Evolutionary conservation across 2,888 invertebrate species (phyloP), one percentile per base, ranked within the genome.

Genomic region (Diachrysia chrysitis): DNA sequence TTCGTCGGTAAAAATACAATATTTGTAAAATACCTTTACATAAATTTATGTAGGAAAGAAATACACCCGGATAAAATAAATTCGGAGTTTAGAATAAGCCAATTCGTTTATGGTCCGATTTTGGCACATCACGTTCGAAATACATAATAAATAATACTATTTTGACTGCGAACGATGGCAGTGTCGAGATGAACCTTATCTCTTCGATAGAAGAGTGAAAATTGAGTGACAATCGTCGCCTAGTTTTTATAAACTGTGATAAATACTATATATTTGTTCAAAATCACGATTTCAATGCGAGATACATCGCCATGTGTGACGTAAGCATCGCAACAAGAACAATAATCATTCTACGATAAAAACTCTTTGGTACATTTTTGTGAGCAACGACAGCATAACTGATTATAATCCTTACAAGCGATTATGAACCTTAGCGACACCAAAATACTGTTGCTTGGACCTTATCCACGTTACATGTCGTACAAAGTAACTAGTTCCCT

Each of bases 351-450:
- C 87, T 89, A 91, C 83, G 85, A 88, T 83, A 84, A 84, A 89
- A 85, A 90, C 89, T 95, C 94, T 95, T 95, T 95, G 94, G 94
- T 95, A 94, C 90, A 89, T 88, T 92, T 91, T 94, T 94, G 94
- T 95, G 95, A 95, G 94, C 94, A 94, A 94, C 87, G 90, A 91
- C 85, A 80, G 84, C 83, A 85, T 86, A 83, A 88, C 85, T 85
- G 88, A 90, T 87, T 90, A 89, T 85, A 86, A 85, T 85, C 83
- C 83, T 82, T 86, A 86, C 76, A 89, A 88, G 87, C 89, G 87
- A 86, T 84, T 83, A 85, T 85, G 83, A 85, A 84, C 84, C 85
- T 86, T 83, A 84, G 84, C 77, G 81, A 87, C 87, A 89, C 84
- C 86, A 82, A 89, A 87, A 91, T 90, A 90, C 88, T 90, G 88